These are phyloP conservation scores for Trichogramma evanescens DNA, from an alignment of 2,888 invertebrate genomes.

Conservation along the genomic window DNA sequence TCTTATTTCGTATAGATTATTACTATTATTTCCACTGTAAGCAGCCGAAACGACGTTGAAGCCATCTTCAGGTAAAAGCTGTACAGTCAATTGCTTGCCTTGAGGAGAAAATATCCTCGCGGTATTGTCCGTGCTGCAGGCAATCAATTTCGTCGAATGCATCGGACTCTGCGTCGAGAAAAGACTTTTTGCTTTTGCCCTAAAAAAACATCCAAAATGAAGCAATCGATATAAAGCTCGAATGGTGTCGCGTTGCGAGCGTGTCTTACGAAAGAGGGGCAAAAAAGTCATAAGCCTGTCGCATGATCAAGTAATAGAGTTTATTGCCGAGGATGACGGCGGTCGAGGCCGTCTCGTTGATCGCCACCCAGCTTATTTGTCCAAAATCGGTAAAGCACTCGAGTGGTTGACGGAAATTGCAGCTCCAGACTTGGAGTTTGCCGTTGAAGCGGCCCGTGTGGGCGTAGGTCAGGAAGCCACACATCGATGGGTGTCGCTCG, in stretches of 20 bases:
- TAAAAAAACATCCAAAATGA: not conserved
- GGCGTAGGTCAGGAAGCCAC: conserved; percentile 29
- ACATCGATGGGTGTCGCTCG: conserved; percentile 28
- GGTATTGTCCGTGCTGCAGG: conserved; percentile 26
- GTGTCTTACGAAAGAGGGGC: conserved; percentile 29
- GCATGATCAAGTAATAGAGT: conserved; percentile 28
- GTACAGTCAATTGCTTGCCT: conserved; percentile 28
- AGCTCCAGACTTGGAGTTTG: conserved; percentile 32
- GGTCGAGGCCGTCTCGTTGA: conserved; percentile 22
- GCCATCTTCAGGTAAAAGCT: conserved; percentile 22
- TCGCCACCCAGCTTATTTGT: conserved; percentile 20
- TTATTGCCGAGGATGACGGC: conserved; percentile 24
- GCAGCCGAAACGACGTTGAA: conserved; percentile 23
- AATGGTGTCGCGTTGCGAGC: not conserved
- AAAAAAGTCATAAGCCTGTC: conserved; percentile 30
- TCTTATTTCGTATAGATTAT: not conserved
- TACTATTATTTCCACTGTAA: conserved; percentile 27
- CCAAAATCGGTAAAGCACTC: conserved; percentile 23
- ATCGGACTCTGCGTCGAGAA: conserved; percentile 26
- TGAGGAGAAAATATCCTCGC: conserved; percentile 26
- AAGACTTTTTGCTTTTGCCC: conserved; percentile 22
- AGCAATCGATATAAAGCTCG: too few relatives aligned
- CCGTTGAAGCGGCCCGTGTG: conserved; percentile 4
- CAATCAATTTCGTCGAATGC: conserved; percentile 26
- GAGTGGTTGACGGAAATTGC: conserved; percentile 26